Conservation (phyloP, 2,113 vertebrate genomes). For the Rallus limicola region DNA sequence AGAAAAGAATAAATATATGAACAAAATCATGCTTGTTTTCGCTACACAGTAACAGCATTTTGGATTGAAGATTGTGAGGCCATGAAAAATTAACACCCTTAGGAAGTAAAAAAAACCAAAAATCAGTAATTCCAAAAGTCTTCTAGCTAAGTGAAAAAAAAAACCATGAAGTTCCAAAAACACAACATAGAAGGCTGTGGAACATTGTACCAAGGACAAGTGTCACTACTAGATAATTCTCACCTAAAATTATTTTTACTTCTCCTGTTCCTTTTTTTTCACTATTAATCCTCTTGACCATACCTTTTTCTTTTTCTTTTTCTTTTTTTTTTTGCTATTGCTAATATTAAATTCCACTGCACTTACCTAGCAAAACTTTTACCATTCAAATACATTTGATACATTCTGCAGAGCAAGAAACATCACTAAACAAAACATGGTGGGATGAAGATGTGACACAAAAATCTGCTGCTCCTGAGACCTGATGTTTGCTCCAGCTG, state of each 20-base stretch:
- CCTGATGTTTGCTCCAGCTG: accelerated
- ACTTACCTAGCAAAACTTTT: neutral
- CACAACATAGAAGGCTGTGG: neutral
- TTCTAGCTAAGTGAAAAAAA: neutral
- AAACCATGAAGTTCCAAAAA: neutral
- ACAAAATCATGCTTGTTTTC: neutral
- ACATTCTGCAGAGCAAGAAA: neutral
- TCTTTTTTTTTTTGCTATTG: neutral
- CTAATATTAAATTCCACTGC: neutral
- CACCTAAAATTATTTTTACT: neutral
- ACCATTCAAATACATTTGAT: neutral
- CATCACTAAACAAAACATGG: neutral
- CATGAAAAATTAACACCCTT: neutral
- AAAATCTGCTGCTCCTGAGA: neutral
- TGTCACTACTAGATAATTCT: neutral
- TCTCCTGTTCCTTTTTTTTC: neutral
- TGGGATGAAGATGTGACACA: neutral
- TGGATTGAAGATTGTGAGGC: neutral
- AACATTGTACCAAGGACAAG: neutral
- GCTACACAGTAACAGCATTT: neutral
- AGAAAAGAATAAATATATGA: neutral
- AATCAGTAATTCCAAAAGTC: neutral
- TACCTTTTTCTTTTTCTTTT: neutral
- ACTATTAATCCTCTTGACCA: neutral
- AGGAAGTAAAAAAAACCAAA: neutral